Evolutionary conservation across 2,888 invertebrate genomes (phyloP).

Genomic region (Pantelozetes paolii): DNA sequence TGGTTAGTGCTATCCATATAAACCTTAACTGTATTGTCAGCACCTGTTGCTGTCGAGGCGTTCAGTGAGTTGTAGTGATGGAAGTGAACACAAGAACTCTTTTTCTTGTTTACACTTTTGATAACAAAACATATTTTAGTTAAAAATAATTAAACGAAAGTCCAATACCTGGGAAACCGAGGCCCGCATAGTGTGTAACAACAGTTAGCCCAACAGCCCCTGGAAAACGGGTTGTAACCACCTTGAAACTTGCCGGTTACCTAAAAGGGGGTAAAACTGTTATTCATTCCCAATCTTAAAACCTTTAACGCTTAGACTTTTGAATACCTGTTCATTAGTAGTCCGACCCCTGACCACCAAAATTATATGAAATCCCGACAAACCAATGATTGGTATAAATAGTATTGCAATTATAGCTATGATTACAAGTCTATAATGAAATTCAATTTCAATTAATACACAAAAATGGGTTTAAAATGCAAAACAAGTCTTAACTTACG

Average conservation of each 20-base stretch:
- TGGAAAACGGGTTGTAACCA: slow-evolving; percentile 95
- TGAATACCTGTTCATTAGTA: slow-evolving; percentile 87
- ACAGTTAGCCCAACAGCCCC: slow-evolving; percentile 92
- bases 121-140: not conserved
- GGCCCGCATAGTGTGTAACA: slow-evolving; percentile 93
- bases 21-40: slow-evolving; percentile 53
- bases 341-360: slow-evolving; percentile 93
- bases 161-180: slow-evolving; percentile 84
- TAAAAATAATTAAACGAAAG: not conserved
- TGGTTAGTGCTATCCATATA: slow-evolving; percentile 52
- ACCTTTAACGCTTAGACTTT: not conserved
- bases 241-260: slow-evolving; percentile 99
- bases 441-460: not conserved
- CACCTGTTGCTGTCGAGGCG: slow-evolving; percentile 47
- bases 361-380: slow-evolving; percentile 97
- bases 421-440: slow-evolving; percentile 54
- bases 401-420: slow-evolving; percentile 86
- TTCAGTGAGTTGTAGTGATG: slow-evolving; percentile 34
- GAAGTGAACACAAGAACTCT: slow-evolving; percentile 16
- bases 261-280: slow-evolving; percentile 49
- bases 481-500: slow-evolving; percentile 50
- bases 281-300: not conserved
- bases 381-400: slow-evolving; percentile 92
- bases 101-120: slow-evolving; percentile 41
- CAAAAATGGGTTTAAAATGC: not conserved